Conservation (phyloP, 2,113 vertebrate species). For the Thamnophis sirtalis region DNA sequence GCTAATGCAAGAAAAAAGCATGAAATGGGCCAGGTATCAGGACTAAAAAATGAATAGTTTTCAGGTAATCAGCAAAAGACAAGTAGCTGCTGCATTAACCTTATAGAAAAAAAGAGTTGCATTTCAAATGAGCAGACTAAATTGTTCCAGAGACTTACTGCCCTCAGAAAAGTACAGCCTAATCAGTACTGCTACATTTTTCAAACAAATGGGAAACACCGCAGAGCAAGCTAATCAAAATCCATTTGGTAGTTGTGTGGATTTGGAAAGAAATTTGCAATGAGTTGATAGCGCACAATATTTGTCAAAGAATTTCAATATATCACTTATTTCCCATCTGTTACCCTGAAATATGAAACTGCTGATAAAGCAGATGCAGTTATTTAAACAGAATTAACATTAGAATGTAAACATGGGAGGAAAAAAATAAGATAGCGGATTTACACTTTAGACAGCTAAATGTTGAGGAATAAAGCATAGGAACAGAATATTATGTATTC, state of each 20-base stretch:
- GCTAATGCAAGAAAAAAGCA: not conserved
- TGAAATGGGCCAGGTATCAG: not conserved
- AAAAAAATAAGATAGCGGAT: not conserved
- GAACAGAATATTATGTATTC: not conserved
- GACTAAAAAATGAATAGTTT: slow-evolving; percentile 32
- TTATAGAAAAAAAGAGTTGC: slow-evolving; percentile 39
- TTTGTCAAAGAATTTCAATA: slow-evolving; percentile 49
- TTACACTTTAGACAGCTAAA: slow-evolving; percentile 26
- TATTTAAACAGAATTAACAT: slow-evolving; percentile 21
- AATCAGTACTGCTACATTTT: slow-evolving; percentile 41
- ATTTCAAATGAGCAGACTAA: slow-evolving; percentile 49
- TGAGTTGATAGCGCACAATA: slow-evolving; percentile 20
- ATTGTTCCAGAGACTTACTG: slow-evolving; percentile 47
- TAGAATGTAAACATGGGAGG: not conserved
- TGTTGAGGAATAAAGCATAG: slow-evolving; percentile 14
- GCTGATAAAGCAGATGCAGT: not conserved
- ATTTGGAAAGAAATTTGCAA: slow-evolving; percentile 40
- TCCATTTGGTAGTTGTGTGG: slow-evolving; percentile 18
- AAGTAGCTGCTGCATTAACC: slow-evolving; percentile 13
- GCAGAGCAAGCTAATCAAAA: slow-evolving; percentile 45
- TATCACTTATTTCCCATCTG: slow-evolving; percentile 29
- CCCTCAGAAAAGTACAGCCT: slow-evolving; percentile 27
- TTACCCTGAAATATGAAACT: slow-evolving; percentile 19
- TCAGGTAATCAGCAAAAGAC: slow-evolving; percentile 7
- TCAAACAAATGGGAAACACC: slow-evolving; percentile 47